Conservation (phyloP, 2,888 invertebrate species). For the Nematopogon swammerdamellus region DNA sequence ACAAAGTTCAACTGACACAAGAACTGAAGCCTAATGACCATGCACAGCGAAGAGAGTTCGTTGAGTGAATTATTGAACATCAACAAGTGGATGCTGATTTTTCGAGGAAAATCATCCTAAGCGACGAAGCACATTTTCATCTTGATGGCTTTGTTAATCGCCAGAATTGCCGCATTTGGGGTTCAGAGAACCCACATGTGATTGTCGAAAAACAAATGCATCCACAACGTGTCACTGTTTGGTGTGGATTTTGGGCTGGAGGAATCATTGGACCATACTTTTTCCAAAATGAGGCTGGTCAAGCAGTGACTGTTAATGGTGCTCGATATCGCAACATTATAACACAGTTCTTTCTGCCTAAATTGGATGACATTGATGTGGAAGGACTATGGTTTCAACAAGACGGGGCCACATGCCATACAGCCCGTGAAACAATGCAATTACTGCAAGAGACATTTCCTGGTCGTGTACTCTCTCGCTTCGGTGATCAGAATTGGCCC, state of each 20-base stretch:
- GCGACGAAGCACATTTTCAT: conserved; percentile 15
- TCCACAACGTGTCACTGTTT: conserved; percentile 10
- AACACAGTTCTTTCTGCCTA: conserved; percentile 7
- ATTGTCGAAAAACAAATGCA: conserved; percentile 8
- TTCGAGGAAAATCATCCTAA: conserved; percentile 12
- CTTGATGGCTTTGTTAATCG: too few relatives aligned
- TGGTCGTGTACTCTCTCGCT: conserved; percentile 7
- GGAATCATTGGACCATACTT: conserved; percentile 7
- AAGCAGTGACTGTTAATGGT: conserved; percentile 11
- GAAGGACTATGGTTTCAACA: conserved; percentile 6
- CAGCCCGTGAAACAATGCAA: too few relatives aligned
- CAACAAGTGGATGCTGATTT: conserved; percentile 14
- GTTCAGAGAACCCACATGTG: conserved; percentile 3
- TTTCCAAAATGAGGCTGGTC: conserved; percentile 7
- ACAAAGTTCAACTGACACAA: too few relatives aligned
- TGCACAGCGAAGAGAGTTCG: too few relatives aligned
- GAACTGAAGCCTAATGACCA: too few relatives aligned
- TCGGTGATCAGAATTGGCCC: conserved; percentile 11
- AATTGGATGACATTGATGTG: conserved; percentile 8
- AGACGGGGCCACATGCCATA: conserved; percentile 10
- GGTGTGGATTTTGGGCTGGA: conserved; percentile 6
- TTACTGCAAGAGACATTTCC: conserved; percentile 7
- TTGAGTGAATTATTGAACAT: too few relatives aligned
- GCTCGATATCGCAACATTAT: conserved; percentile 12
- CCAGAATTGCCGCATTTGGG: too few relatives aligned